Conservation (phyloP, 2,797 vertebrate genomes). For the Micromesistius poutassou region DNA sequence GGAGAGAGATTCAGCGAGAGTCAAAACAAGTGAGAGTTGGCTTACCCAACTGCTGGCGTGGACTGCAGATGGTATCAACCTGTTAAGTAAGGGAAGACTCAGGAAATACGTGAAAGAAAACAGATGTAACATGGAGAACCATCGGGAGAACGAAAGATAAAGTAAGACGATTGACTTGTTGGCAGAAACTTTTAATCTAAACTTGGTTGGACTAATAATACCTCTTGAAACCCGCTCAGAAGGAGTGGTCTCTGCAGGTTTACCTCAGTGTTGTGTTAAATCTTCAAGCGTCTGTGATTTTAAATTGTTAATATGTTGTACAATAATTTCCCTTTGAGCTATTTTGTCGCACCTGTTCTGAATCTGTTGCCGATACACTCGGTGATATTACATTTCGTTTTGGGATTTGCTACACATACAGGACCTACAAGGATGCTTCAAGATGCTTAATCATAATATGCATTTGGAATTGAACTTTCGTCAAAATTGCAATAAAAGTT, state of each 20-base stretch:
- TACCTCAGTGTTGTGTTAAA: neutral
- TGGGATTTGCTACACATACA: neutral
- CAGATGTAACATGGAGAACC: neutral
- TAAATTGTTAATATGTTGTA: constrained; percentile 2
- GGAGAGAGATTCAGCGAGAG: too few relatives aligned
- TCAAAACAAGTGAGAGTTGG: too few relatives aligned
- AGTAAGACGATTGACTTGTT: neutral
- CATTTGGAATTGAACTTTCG: neutral
- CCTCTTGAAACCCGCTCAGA: neutral
- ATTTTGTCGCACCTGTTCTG: neutral
- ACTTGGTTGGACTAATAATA: neutral
- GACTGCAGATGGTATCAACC: neutral
- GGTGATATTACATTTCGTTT: neutral
- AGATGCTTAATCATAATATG: neutral
- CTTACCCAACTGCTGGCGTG: neutral
- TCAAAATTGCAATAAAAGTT: neutral
- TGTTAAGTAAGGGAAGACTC: too few relatives aligned
- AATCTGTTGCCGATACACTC: neutral
- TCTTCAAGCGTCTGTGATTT: neutral
- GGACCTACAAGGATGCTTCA: neutral
- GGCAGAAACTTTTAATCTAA: neutral
- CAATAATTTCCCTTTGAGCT: neutral
- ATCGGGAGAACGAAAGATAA: neutral
- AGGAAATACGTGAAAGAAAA: neutral
- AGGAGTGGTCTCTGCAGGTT: neutral